These are phyloP conservation scores for Colossoma macropomum DNA, from an alignment of 2,113 vertebrate species.

Conservation along the genomic window DNA sequence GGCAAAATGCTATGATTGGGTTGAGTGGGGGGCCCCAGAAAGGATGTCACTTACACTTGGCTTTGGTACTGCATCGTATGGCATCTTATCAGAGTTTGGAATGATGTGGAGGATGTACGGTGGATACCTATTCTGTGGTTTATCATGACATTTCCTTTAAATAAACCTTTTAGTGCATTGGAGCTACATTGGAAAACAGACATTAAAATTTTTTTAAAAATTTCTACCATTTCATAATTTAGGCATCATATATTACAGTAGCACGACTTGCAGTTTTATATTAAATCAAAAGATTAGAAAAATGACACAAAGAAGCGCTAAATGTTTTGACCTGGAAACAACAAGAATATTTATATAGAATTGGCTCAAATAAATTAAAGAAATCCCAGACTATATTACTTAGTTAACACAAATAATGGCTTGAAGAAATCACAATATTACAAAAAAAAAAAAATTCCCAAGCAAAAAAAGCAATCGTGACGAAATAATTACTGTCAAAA, in stretches of 20 bases:
- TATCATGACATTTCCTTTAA: slow-evolving; percentile 57
- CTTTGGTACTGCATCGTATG: neutral
- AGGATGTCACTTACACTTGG: too few relatives aligned
- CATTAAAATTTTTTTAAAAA: slow-evolving; percentile 75
- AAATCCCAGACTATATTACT: slow-evolving; percentile 68
- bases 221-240: slow-evolving; percentile 76
- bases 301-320: slow-evolving; percentile 63
- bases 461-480: slow-evolving; percentile 36
- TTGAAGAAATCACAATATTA: slow-evolving; percentile 53
- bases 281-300: slow-evolving; percentile 68
- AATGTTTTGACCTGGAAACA: slow-evolving; percentile 65
- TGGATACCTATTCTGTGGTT: slow-evolving; percentile 61
- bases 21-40: too few relatives aligned
- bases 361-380: slow-evolving; percentile 85
- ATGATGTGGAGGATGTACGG: neutral
- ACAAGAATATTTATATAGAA: slow-evolving; percentile 69
- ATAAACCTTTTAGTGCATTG: slow-evolving; percentile 80
- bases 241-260: slow-evolving; percentile 82
- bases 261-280: slow-evolving; percentile 79
- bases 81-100: slow-evolving; percentile 21
- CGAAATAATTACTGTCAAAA: slow-evolving; percentile 41
- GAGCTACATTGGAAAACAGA: slow-evolving; percentile 80
- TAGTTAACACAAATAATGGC: slow-evolving; percentile 63
- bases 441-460: slow-evolving; percentile 34
- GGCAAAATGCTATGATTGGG: too few relatives aligned